A percentile compares a stretch with the other conserved stretches of the same genome.
phyloP scores from a whole-genome alignment of 1,140 invertebrate genomes.

The Stenopsyche tienmushanensis region DNA sequence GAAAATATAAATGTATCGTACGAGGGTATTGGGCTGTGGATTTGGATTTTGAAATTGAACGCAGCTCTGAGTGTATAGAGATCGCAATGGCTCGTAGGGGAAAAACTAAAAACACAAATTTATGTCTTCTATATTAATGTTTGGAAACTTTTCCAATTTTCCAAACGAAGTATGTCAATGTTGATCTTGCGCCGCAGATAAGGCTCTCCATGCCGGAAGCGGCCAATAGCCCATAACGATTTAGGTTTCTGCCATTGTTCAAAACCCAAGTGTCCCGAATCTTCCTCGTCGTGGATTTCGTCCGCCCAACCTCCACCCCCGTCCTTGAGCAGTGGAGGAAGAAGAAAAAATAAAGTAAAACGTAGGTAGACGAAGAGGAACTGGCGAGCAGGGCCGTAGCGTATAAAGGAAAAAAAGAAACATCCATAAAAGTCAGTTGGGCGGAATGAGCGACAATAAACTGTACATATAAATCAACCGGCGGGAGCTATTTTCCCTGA shows the following conservation, averaged over 20 bases:
- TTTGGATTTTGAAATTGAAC: not conserved
- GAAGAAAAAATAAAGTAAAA: constrained; percentile 2
- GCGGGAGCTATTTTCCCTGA: constrained; percentile 46
- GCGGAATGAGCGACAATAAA: constrained; percentile 49
- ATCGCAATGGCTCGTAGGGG: not conserved
- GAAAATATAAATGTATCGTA: no score
- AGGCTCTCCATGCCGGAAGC: constrained; percentile 22
- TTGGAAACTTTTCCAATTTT: constrained; percentile 39
- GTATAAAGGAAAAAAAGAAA: constrained; percentile 42
- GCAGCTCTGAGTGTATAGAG: not conserved
- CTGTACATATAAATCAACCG: constrained; percentile 48
- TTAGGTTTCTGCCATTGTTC: constrained; percentile 31
- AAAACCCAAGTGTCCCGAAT: constrained; percentile 33
- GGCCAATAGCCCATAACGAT: constrained; percentile 38
- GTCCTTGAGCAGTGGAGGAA: not conserved
- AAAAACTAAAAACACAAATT: constrained; percentile 36
- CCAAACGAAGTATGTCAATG: constrained; percentile 32
- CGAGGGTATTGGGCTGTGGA: no score
- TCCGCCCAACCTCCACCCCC: not conserved
- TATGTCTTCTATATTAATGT: constrained; percentile 27
- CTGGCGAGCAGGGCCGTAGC: constrained; percentile 10
- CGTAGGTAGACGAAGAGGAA: constrained; percentile 2
- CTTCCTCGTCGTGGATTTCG: constrained; percentile 3
- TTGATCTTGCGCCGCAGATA: constrained; percentile 37
- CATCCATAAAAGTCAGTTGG: constrained; percentile 48